Base-by-base conservation (phyloP, 2,888 invertebrate species). In the Pollenia amentaria region DNA sequence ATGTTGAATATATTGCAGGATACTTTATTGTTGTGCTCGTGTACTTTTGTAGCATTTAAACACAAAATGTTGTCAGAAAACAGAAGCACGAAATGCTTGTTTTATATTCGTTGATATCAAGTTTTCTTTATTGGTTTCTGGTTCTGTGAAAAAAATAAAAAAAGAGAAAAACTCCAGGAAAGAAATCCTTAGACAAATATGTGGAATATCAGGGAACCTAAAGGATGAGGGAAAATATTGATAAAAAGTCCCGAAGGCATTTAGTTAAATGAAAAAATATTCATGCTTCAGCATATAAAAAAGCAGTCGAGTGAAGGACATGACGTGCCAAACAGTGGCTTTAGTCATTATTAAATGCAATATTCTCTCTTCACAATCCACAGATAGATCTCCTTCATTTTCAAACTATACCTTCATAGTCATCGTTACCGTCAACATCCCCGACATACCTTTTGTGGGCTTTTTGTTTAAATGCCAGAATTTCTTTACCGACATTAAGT, bases 281-380 rank as follows among this genome's bases (percentile, higher is more conserved):
- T 60, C 55, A 77, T 57, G 46, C 77, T 65, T 53, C 64, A 65
- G 42, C 77, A 83, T 4, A 70, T 29, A 29, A 2, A 55, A 76
- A 81, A 53, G n/a, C 10, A 64, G 64, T 18, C 3, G 62, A 64
- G 14, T 48, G 18, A 69, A 62, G 70, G 14, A 29, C 55, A 83
- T 70, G 64, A 64, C 64, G 55, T 55, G 65, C 40, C 70, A 72
- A 65, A 65, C 48, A 48, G 57, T 65, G 72, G 57, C 83, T 77
- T 57, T 29, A 65, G 57, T 38, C 77, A 78, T 77, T 64, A 84
- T 65, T 84, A 77, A 84, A 84, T 78, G 64, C 70, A 77, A 65
- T 57, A 40, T 57, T 78, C 18, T 72, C 7, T 40, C 12, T 42
- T 44, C 44, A 48, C 29, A 21, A 57, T 60, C 40, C 48, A 48